Evolutionary conservation across 1,140 invertebrate genomes (phyloP).

Genomic region (Diuraphis noxia): DNA sequence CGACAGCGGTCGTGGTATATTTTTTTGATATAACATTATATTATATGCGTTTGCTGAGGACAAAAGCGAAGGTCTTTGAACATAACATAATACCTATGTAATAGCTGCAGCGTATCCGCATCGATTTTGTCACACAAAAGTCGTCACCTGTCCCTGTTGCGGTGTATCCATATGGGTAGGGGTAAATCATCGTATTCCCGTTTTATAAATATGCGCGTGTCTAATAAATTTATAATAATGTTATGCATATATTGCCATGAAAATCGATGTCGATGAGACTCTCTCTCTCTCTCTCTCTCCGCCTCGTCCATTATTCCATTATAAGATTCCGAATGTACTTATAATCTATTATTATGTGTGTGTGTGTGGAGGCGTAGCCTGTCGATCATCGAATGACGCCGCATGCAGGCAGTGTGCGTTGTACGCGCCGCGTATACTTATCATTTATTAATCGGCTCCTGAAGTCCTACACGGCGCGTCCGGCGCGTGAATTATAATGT

Average conservation of each 20-base stretch:
- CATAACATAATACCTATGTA: not conserved
- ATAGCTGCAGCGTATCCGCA: not conserved
- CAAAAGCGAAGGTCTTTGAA: not conserved
- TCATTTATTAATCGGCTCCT: not conserved
- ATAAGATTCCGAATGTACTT: not conserved
- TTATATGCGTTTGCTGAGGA: not conserved
- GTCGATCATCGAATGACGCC: not conserved
- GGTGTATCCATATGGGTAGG: too few species aligned
- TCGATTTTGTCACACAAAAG: conserved; percentile 5
- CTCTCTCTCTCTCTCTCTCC: too few species aligned
- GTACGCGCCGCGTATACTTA: not conserved
- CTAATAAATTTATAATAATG: not conserved
- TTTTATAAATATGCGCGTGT: not conserved
- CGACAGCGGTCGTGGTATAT: not conserved
- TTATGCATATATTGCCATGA: not conserved
- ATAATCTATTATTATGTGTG: too few species aligned
- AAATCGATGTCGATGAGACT: not conserved
- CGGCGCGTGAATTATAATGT: not conserved
- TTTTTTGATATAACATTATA: not conserved
- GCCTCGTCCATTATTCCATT: not conserved
- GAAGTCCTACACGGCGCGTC: not conserved
- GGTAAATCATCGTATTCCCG: not conserved
- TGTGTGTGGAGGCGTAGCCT: not conserved
- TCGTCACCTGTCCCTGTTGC: not conserved
- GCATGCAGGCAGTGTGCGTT: not conserved